Base-by-base conservation (phyloP, 2,888 invertebrate species). In the Cyclophora punctaria region DNA sequence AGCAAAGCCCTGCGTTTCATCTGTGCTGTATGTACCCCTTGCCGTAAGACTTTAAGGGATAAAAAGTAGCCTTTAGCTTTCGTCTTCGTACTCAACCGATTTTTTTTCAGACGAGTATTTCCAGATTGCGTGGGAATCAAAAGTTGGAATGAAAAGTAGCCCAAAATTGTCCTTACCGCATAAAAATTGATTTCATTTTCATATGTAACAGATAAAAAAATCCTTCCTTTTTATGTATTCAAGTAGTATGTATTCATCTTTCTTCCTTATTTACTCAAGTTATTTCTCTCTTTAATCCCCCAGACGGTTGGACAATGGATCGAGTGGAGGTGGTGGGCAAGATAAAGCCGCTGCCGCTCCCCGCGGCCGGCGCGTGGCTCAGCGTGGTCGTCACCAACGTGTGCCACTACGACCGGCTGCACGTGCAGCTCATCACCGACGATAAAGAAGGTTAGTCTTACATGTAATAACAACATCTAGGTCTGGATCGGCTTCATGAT, bases 221-320 rank as follows among this genome's bases (percentile, higher is more conserved):
- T 7, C 3, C 20, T 20, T 20, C 20, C 2, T 20, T 20, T 20
- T 20, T 20, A 20, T 20, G 20, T 20, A 20, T 20, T 20, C 20
- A 20, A 20, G 20, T 20, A 20, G 1, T 20, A 20, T n/a, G n/a
- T n/a, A 2, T 20, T 20, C 20, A 20, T 20, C 20, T 20, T 20
- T 20, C 20, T 20, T 20, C 2, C 20, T 20, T 20, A 20, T 20
- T 20, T 20, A 20, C 20, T 20, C 20, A 20, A 20, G 20, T 20
- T 20, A 20, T 20, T 20, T 20, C 20, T 20, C 20, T 20, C 1
- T 20, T 1, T 20, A 20, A 20, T 20, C 20, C 37, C 47, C 1
- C 64, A 88, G 89, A 86, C 44, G 89, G 89, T 0, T 89, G 89
- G 89, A 88, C 88, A 0, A 48, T 79, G 33, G 88, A 88, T 65